Percentiles rank a stretch among this genome's conserved stretches.
phyloP scores from a whole-genome alignment of 1,140 invertebrate genomes.

The Patella vulgata region DNA sequence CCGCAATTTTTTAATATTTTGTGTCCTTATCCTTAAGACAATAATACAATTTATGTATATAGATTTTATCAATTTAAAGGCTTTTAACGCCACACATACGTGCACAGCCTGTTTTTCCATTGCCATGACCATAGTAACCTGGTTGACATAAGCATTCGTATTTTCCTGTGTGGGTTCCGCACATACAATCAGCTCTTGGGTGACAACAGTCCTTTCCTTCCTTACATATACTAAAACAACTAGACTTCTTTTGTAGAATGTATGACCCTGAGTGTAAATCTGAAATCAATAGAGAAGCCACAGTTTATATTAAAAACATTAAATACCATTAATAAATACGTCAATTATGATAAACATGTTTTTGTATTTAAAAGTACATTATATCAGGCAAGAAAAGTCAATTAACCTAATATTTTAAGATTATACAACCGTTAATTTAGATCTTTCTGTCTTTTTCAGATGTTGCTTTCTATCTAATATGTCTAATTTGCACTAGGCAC shows the following conservation, averaged over 20 bases:
- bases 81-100: too few relatives aligned
- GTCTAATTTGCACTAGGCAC: too few relatives aligned
- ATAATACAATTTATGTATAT: too few relatives aligned
- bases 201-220: slow-evolving; percentile 72
- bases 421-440: too few relatives aligned
- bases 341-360: not conserved
- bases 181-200: slow-evolving; percentile 72
- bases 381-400: slow-evolving; percentile 1
- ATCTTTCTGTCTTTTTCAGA: too few relatives aligned
- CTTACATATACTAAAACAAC: slow-evolving; percentile 72
- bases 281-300: too few relatives aligned
- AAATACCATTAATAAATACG: not conserved
- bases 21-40: too few relatives aligned
- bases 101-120: slow-evolving; percentile 71
- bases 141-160: slow-evolving; percentile 76
- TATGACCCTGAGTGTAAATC: slow-evolving; percentile 75
- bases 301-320: too few relatives aligned
- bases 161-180: slow-evolving; percentile 76
- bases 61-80: too few relatives aligned
- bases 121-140: slow-evolving; percentile 76
- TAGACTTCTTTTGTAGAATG: slow-evolving; percentile 66
- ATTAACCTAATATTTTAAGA: too few relatives aligned
- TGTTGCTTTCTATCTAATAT: too few relatives aligned
- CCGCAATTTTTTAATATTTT: too few relatives aligned
- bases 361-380: slow-evolving; percentile 3